A percentile compares a stretch with the other conserved stretches of the same genome.
These are phyloP conservation scores for Drosophila kanekoi DNA, from an alignment of 2,888 invertebrate species.

Conservation along the genomic window DNA sequence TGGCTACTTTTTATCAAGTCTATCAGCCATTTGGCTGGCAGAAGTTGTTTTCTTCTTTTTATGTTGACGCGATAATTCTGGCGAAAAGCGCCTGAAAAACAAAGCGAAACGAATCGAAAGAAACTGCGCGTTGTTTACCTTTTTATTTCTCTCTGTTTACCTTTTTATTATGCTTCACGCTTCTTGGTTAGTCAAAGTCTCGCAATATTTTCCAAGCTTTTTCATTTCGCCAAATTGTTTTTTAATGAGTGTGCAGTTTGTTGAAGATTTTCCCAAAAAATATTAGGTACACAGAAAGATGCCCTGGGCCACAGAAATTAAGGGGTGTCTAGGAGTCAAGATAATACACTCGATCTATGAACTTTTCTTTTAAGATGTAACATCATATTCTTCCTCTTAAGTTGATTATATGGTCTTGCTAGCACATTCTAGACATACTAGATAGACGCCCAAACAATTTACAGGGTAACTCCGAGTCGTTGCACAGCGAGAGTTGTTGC, in stretches of 20 bases:
- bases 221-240: slow-evolving; percentile 16
- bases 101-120: slow-evolving; percentile 17
- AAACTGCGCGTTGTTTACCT: slow-evolving; percentile 35
- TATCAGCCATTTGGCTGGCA: slow-evolving; percentile 33
- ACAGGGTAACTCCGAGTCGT: slow-evolving; percentile 1
- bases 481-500: too few species aligned
- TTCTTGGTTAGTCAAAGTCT: background rate
- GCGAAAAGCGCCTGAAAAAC: slow-evolving; percentile 25
- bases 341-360: too few species aligned
- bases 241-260: background rate
- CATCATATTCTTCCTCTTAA: too few species aligned
- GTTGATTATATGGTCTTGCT: background rate
- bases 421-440: too few species aligned
- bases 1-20: slow-evolving; percentile 21
- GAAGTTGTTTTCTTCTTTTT: background rate
- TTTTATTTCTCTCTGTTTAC: slow-evolving; percentile 5
- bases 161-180: slow-evolving; percentile 16
- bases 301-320: background rate
- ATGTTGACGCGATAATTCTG: slow-evolving; percentile 38
- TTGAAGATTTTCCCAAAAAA: background rate
- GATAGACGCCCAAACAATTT: background rate
- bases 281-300: background rate
- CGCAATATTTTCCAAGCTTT: slow-evolving; percentile 8
- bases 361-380: too few species aligned
- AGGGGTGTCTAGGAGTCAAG: background rate